phyloP scores from a whole-genome alignment of 2,797 vertebrate genomes.

The Acanthurus lineatus region DNA sequence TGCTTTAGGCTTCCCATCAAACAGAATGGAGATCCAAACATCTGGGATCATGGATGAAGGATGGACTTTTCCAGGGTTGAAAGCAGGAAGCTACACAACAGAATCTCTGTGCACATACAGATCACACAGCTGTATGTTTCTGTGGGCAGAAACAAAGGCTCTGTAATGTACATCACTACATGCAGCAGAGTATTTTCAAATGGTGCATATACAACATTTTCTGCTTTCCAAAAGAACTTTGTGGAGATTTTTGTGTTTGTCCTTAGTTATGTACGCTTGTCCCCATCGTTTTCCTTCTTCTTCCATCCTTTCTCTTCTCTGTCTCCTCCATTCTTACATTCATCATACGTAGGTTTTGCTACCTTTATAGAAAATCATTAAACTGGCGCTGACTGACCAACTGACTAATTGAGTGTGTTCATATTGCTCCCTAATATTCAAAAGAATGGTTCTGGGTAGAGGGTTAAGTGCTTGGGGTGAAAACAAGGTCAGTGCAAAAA shows the following conservation, averaged over 20 bases:
- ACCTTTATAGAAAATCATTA: constrained; percentile 82
- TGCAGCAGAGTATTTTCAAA: constrained; percentile 11
- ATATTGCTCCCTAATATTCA: constrained; percentile 27
- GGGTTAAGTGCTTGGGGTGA: neutral
- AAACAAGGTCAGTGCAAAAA: constrained; percentile 12
- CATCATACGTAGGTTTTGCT: constrained; percentile 71
- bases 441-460: neutral
- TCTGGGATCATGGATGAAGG: constrained; percentile 50
- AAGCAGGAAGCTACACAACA: constrained; percentile 33
- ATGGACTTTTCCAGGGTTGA: constrained; percentile 48
- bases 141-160: constrained; percentile 28
- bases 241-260: constrained; percentile 45
- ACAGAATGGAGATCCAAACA: constrained; percentile 61
- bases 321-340: constrained; percentile 8
- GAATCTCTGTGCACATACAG: constrained; percentile 7
- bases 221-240: constrained; percentile 46
- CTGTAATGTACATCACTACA: constrained; percentile 3
- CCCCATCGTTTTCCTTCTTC: neutral
- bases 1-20: constrained; percentile 54
- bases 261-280: constrained; percentile 43
- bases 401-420: constrained; percentile 36
- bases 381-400: constrained; percentile 72
- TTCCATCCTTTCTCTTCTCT: constrained; percentile 1
- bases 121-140: constrained; percentile 35
- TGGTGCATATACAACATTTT: constrained; percentile 15